These are phyloP conservation scores for Mesembrinibis cayennensis DNA, from an alignment of 2,113 vertebrate species.

Conservation along the genomic window DNA sequence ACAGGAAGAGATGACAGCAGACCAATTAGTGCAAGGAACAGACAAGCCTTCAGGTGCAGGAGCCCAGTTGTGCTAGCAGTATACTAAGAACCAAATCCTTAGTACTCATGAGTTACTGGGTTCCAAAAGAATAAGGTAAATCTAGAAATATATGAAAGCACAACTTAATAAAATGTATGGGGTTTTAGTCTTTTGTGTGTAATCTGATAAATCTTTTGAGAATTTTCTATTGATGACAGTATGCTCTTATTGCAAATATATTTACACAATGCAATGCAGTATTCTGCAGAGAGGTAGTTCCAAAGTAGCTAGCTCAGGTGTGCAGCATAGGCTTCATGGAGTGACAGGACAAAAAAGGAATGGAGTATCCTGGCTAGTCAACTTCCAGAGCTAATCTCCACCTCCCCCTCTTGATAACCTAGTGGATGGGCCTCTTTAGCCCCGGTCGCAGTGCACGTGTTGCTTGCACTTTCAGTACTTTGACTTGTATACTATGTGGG, in stretches of 20 bases:
- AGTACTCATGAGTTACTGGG: neutral
- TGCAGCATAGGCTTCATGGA: neutral
- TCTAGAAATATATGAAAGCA: neutral
- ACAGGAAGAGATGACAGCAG: neutral
- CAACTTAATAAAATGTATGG: neutral
- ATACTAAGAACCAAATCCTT: neutral
- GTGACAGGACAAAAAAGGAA: neutral
- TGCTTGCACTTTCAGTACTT: neutral
- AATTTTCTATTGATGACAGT: neutral
- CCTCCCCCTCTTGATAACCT: neutral
- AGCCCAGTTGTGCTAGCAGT: neutral
- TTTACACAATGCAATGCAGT: neutral
- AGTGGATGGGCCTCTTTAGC: neutral
- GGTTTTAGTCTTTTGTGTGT: neutral
- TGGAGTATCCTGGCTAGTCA: neutral
- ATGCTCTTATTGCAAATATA: neutral
- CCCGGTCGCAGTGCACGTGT: rapidly evolving
- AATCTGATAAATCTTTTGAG: neutral
- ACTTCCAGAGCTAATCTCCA: neutral
- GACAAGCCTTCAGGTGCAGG: neutral
- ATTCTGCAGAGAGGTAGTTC: neutral
- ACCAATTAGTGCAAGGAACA: neutral
- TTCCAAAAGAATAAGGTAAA: neutral
- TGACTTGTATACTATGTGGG: neutral
- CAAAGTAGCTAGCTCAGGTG: neutral